Base-by-base conservation (phyloP, 2,797 vertebrate species). In the Oreochromis grahami region DNA sequence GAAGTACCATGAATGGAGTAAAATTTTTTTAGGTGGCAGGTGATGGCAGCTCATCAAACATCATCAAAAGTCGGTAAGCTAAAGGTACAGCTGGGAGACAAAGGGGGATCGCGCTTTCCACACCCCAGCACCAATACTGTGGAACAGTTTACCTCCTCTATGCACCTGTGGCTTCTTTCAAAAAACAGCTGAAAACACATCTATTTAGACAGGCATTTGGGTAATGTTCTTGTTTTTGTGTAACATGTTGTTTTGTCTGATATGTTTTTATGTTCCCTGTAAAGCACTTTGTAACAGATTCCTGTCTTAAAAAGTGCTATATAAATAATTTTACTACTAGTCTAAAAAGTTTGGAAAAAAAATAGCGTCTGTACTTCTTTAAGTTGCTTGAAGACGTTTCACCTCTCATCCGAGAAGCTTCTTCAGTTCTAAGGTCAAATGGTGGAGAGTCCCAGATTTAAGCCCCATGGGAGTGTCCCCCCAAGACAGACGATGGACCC, bases 1-100 rank as follows among this genome's bases (percentile, higher is more conserved):
- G 2, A 7, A 41, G 63, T 14, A 14, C 34, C 63, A 65, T 65
- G 36, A 65, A 65, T 21, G 7, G 12, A 21, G 11, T 36, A 36
- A n/a, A 11, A 5, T 7, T 15, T 0, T 0, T 0, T 41, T 41
- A 65, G 34, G n/a, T 21, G n/a, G 60, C 36, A 24, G 12, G 36
- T 2, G 7, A 65, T 41, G 41, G 13, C 63, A 65, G 36, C n/a
- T 65, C n/a, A 65, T 41, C 60, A 41, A 9, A 41, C 36, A 65
- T 14, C 7, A 41, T 14, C 36, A 41, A 65, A 36, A 21, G 17
- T 38, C 14, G 36, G 56, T 58, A 58, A 58, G 7, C 60, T 68
- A 41, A 41, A 24, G 12, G 11, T 36, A 63, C 11, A 63, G 34
- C 41, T 60, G 9, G 56, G 56, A 58, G 34, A 58, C 29, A 58